Evolutionary conservation across 2,113 vertebrate genomes (phyloP).

Genomic region (Machaerirhynchus nigripectus): DNA sequence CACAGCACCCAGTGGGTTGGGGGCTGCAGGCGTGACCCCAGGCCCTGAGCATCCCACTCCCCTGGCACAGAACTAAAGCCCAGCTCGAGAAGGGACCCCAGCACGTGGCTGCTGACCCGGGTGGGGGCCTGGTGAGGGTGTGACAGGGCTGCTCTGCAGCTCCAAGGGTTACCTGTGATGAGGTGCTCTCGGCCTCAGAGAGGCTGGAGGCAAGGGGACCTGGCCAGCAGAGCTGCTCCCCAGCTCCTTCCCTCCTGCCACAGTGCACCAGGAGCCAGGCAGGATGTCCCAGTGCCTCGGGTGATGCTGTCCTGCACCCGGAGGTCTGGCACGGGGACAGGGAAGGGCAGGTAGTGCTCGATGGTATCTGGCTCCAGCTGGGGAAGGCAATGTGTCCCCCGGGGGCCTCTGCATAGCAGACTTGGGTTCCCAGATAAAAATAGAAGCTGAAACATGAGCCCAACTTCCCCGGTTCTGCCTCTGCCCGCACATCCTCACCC

Average conservation of each 20-base stretch:
- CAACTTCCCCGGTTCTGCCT: background rate
- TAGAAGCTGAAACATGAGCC: constrained; percentile 28
- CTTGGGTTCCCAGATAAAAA: constrained; percentile 30
- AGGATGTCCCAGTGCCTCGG: background rate
- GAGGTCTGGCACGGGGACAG: background rate
- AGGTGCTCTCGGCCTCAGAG: background rate
- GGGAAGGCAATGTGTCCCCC: background rate
- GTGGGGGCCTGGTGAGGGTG: background rate
- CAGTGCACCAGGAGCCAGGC: background rate
- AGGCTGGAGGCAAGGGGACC: background rate
- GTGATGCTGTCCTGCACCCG: background rate
- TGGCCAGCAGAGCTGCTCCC: background rate
- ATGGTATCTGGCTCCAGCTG: background rate
- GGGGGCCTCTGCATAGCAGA: background rate
- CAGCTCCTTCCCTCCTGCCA: background rate
- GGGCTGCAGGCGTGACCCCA: rapidly evolving
- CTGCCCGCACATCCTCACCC: background rate
- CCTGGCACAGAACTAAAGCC: background rate
- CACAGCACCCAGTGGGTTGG: rapidly evolving
- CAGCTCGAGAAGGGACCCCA: background rate
- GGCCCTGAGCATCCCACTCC: background rate
- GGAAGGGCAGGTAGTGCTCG: background rate
- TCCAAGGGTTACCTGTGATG: background rate
- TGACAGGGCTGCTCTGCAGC: background rate
- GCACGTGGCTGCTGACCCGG: background rate